A percentile compares a stretch with the other conserved stretches of the same genome.
These are phyloP conservation scores for Cebidichthys violaceus DNA, from an alignment of 2,113 vertebrate genomes.

Conservation along the genomic window DNA sequence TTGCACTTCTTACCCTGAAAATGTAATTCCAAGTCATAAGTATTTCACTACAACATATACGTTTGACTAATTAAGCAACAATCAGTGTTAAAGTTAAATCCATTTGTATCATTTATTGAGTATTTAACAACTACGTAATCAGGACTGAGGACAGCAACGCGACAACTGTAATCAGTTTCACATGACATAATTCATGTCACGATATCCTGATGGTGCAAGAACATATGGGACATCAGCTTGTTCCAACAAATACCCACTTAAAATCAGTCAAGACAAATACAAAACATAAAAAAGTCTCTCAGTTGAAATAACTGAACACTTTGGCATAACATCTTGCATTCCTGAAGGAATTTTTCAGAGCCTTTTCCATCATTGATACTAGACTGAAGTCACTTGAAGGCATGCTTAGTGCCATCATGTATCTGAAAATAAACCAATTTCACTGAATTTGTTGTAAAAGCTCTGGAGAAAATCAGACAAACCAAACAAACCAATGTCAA, in stretches of 20 bases:
- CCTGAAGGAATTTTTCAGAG: not conserved
- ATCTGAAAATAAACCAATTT: slow-evolving; percentile 1
- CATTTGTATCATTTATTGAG: not conserved
- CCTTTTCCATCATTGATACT: not conserved
- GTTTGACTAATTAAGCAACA: not conserved
- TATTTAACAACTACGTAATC: not conserved
- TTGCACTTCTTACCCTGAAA: not conserved
- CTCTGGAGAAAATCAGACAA: slow-evolving; percentile 4
- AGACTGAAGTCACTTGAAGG: not conserved
- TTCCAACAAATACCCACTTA: not conserved
- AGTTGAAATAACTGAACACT: not conserved
- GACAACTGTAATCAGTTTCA: not conserved
- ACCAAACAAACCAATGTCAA: not conserved
- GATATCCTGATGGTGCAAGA: not conserved
- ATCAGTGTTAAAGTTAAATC: not conserved
- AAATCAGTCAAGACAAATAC: not conserved
- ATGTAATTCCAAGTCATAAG: not conserved
- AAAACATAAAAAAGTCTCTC: not conserved
- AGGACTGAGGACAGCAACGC: not conserved
- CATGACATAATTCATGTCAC: not conserved
- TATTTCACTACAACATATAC: not conserved
- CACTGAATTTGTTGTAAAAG: not conserved
- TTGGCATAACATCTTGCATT: not conserved
- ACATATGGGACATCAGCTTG: not conserved
- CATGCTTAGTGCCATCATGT: not conserved